Evolutionary conservation across 30 jellyfish, hydroid and myxozoan genomes (phyloP).

Genomic region (Chironex yamaguchii): DNA sequence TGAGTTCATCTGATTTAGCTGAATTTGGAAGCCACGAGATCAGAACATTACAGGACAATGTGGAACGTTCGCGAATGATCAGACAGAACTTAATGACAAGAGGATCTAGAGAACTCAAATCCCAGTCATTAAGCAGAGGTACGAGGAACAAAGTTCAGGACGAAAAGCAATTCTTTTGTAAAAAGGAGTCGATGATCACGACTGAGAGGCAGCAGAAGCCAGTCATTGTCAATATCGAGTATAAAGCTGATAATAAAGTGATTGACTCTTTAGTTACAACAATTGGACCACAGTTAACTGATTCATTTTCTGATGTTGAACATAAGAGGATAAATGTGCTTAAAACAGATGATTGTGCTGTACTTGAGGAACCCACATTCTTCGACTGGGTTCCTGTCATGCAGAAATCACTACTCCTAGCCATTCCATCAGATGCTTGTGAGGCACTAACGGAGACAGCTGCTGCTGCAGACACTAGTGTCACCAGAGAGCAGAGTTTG

Average conservation of each 20-base stretch:
- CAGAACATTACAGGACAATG: not conserved
- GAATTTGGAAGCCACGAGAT: not conserved
- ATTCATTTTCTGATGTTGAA: not conserved
- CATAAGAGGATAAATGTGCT: not conserved
- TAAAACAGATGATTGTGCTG: too few relatives aligned
- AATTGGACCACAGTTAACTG: not conserved
- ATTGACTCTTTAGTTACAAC: not conserved
- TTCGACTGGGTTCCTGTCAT: constrained; percentile 89
- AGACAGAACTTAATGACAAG: not conserved
- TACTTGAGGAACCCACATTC: not conserved
- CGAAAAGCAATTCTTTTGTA: not conserved
- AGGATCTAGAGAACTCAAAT: not conserved
- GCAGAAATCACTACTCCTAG: constrained; percentile 79
- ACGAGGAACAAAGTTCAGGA: too few relatives aligned
- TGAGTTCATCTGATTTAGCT: too few relatives aligned
- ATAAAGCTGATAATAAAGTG: not conserved
- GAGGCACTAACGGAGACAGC: too few relatives aligned
- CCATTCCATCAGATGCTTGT: too few relatives aligned
- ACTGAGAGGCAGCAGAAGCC: not conserved
- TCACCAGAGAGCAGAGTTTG: too few relatives aligned
- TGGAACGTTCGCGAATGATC: not conserved
- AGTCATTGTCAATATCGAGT: not conserved
- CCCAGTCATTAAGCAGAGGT: not conserved
- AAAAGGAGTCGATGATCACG: not conserved
- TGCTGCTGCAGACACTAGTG: too few relatives aligned